phyloP scores from a whole-genome alignment of 2,888 invertebrate species.

The Plusia festucae region DNA sequence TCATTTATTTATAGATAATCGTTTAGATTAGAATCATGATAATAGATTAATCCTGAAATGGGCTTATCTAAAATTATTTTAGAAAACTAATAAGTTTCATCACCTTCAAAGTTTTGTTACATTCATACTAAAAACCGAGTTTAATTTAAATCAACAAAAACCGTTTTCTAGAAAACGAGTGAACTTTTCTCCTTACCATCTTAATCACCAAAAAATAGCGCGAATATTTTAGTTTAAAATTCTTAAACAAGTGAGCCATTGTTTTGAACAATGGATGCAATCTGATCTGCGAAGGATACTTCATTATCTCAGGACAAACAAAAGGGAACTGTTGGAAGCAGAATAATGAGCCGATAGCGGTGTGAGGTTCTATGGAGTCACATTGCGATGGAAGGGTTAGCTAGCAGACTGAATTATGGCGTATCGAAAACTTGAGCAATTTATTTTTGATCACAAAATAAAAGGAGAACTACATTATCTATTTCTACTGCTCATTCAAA shows the following conservation, averaged over 20 bases:
- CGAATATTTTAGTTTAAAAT: conserved; percentile 56
- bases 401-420: neutral
- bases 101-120: neutral
- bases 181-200: conserved; percentile 51
- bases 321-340: conserved; percentile 53
- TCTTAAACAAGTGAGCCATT: conserved; percentile 59
- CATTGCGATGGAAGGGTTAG: conserved; percentile 25
- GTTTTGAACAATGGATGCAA: conserved; percentile 64
- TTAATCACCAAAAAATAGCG: conserved; percentile 55
- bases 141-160: conserved; percentile 28
- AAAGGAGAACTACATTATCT: too few relatives aligned
- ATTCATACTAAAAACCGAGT: neutral
- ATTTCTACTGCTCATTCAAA: too few relatives aligned
- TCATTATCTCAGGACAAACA: conserved; percentile 65
- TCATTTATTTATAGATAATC: too few relatives aligned
- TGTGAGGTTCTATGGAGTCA: conserved; percentile 39
- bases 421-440: neutral
- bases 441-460: too few relatives aligned
- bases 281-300: conserved; percentile 64
- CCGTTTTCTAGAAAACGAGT: conserved; percentile 18
- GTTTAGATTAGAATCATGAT: too few relatives aligned
- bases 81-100: too few relatives aligned
- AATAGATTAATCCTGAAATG: too few relatives aligned
- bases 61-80: too few relatives aligned
- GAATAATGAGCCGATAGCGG: conserved; percentile 64